Percentiles rank a stretch among this genome's conserved stretches.
Conservation (phyloP, 1,140 invertebrate genomes). For the Oryzaephilus surinamensis region DNA sequence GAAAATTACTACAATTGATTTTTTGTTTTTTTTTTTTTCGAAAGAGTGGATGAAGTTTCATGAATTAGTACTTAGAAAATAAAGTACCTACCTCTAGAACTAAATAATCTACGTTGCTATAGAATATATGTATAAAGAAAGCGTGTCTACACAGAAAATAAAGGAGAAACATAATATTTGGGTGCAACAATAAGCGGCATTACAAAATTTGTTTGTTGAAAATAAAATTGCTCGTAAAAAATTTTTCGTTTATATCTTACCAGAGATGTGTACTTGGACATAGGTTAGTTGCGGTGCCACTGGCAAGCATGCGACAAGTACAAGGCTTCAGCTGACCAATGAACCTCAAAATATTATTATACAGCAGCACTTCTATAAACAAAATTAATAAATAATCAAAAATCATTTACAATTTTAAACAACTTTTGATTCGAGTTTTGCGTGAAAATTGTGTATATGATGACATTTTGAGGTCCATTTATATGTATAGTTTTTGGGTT, state of each 20-base stretch:
- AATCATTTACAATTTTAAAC: neutral
- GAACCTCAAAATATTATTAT: constrained; percentile 20
- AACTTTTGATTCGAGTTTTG: neutral
- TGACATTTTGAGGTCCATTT: too few species aligned
- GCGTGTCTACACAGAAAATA: too few species aligned
- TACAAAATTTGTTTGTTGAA: too few species aligned
- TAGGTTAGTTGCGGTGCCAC: constrained; percentile 38
- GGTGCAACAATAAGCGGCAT: neutral
- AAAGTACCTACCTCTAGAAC: too few species aligned
- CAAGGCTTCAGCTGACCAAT: constrained; percentile 25
- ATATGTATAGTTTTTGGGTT: too few species aligned
- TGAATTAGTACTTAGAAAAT: too few species aligned
- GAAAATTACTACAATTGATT: too few species aligned
- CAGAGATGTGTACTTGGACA: constrained; percentile 50
- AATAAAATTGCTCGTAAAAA: neutral
- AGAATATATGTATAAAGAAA: too few species aligned
- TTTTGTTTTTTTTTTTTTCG: too few species aligned
- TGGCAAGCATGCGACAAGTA: constrained; percentile 35
- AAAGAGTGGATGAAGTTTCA: too few species aligned
- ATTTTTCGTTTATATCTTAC: constrained; percentile 35
- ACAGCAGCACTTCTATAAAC: constrained; percentile 9
- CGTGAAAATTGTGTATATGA: neutral
- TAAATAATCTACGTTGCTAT: too few species aligned
- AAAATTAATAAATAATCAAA: constrained; percentile 5
- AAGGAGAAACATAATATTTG: too few species aligned